Base-by-base conservation (phyloP, 64 coral and sea anemone species). In the Dendronephthya gigantea region DNA sequence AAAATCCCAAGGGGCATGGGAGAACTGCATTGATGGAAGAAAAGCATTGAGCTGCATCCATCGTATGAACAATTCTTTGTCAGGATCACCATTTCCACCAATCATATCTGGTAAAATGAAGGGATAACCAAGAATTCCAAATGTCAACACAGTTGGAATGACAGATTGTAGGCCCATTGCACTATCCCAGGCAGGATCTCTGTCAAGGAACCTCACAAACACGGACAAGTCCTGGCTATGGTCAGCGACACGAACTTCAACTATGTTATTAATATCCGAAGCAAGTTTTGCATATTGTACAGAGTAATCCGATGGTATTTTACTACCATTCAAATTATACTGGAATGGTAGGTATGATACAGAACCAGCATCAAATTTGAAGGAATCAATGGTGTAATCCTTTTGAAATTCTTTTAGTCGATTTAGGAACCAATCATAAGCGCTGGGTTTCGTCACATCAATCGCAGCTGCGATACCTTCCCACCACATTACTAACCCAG, bases 401-500 rank as follows among this genome's bases (percentile, higher is more conserved):
- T 38, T 30, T 83, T 85, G 83, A 39, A 94, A 94, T 32, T 69
- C 69, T 86, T 94, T 89, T 2, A 94, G 84, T 83, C 90, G 83
- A 17, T 49, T 82, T 39, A 84, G 16, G 85, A 89, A 94, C 76
- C 83, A 94, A 14, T 68, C 8, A 31, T 55, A 81, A 76, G 90
- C 90, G 33, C 1, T 16, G 39, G 30, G 13, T 74, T 83, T 86
- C 31, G 92, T 94, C 10, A 74, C 59, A 86, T 94, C 92, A 29
- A 94, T 43, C 82, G 56, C 40, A 35, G 86, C 87, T 40, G 50
- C 92, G 16, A 66, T 65, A 50, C 92, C 92, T 89, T 91, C 83
- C 86, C 90, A 89, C 92, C 92, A 94, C 33, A 83, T 65, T 4
- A 94, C 56, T 49, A 94, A 65, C 8, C 92, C 92, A 29, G 90